Evolutionary conservation across 37 sponge, comb jelly and placozoan genomes (phyloP).

Genomic region (Aplysina aerophoba): DNA sequence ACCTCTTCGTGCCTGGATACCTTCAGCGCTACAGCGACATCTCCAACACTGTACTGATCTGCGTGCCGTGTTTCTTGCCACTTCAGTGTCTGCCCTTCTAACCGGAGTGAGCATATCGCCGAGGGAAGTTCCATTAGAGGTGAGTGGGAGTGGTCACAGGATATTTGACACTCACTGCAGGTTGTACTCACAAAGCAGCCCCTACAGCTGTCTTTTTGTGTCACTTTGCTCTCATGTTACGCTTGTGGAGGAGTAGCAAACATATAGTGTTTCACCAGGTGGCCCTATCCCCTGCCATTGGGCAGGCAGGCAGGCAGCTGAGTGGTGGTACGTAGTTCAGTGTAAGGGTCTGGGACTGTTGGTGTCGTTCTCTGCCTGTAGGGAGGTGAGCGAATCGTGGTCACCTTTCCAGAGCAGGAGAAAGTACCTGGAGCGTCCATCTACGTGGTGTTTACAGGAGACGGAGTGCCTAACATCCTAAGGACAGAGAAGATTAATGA

Average conservation of each 20-base stretch:
- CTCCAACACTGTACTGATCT: background rate
- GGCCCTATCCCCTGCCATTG: too few species aligned
- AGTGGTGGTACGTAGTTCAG: background rate
- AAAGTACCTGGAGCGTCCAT: slow-evolving; percentile 21
- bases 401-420: slow-evolving; percentile 9
- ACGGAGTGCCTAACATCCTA: slow-evolving; percentile 1
- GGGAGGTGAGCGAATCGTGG: slow-evolving; percentile 14
- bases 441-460: slow-evolving; percentile 12
- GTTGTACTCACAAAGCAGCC: too few species aligned
- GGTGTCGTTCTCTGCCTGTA: background rate
- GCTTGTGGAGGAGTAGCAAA: background rate
- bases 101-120: slow-evolving; percentile 16
- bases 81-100: slow-evolving; percentile 3
- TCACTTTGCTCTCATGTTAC: too few species aligned
- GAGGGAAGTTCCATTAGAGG: slow-evolving; percentile 13
- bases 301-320: too few species aligned
- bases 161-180: too few species aligned
- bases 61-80: background rate
- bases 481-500: slow-evolving; percentile 31
- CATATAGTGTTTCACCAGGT: background rate
- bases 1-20: too few species aligned
- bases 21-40: too few species aligned
- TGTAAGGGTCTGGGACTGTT: background rate
- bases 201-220: too few species aligned
- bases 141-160: slow-evolving; percentile 22